Conservation (phyloP, 1,140 invertebrate genomes). For the Heliothis subflexa region DNA sequence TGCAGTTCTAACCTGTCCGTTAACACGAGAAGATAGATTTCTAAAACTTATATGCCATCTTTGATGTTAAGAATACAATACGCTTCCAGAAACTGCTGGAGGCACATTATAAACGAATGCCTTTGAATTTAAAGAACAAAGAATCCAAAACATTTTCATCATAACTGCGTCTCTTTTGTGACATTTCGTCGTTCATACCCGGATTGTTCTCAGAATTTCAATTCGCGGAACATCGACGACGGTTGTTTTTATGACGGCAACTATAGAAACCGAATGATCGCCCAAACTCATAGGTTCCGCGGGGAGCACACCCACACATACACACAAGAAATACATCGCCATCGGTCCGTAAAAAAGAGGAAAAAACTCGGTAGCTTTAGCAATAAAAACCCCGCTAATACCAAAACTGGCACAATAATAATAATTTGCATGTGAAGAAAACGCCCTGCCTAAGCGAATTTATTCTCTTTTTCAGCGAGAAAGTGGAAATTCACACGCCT, state of each 20-base stretch:
- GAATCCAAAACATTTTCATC: constrained; percentile 25
- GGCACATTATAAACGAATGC: constrained; percentile 4
- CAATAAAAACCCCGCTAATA: constrained; percentile 62
- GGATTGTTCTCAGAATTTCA: constrained; percentile 36
- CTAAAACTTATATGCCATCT: too few relatives aligned
- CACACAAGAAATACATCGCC: constrained; percentile 44
- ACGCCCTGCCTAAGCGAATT: constrained; percentile 53
- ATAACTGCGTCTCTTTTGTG: constrained; percentile 5
- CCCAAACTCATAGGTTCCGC: constrained; percentile 22
- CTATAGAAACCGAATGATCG: constrained; percentile 38
- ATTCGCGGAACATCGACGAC: constrained; percentile 30
- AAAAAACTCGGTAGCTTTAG: constrained; percentile 46
- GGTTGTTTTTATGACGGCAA: constrained; percentile 38
- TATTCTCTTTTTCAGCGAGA: constrained; percentile 56
- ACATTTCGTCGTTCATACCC: constrained; percentile 20
- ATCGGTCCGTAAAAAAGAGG: constrained; percentile 51
- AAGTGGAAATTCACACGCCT: constrained; percentile 58
- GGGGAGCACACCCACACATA: constrained; percentile 14
- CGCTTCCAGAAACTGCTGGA: not conserved
- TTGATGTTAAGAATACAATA: not conserved
- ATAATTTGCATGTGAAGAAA: constrained; percentile 66
- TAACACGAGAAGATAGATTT: too few relatives aligned
- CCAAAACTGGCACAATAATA: constrained; percentile 61
- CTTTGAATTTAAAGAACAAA: constrained; percentile 4
- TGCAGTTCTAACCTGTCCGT: too few relatives aligned